A percentile compares a stretch with the other conserved stretches of the same genome.
These are phyloP conservation scores for Tenrec ecaudatus DNA, from an alignment of 2,113 vertebrate genomes.

Conservation along the genomic window DNA sequence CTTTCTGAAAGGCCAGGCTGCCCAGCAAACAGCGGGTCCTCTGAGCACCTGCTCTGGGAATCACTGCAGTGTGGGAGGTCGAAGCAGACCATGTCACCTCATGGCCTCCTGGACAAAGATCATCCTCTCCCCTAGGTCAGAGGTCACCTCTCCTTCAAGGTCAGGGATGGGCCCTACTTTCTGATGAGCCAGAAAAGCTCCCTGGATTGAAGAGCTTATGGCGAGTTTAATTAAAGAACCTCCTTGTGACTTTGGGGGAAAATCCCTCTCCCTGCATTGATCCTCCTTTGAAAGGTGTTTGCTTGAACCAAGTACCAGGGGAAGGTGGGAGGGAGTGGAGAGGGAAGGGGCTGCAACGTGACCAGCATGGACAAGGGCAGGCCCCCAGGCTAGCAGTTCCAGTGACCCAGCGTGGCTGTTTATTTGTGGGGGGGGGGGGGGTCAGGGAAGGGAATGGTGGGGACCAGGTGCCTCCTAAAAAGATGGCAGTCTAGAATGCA, in stretches of 20 bases:
- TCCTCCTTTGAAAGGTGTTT: slow-evolving; percentile 60
- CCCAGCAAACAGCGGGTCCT: background rate
- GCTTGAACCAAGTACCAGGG: background rate
- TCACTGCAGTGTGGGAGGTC: background rate
- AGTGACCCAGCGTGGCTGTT: background rate
- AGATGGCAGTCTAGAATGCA: background rate
- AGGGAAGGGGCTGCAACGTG: background rate
- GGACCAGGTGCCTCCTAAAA: background rate
- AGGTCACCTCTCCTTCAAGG: background rate
- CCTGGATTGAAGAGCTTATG: slow-evolving; percentile 68
- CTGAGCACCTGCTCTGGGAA: background rate
- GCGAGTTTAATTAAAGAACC: slow-evolving; percentile 67
- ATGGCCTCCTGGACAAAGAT: background rate
- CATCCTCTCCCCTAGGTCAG: background rate
- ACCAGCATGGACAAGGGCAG: background rate
- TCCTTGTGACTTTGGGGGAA: background rate
- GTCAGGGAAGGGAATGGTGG: background rate
- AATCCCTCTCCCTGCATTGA: slow-evolving; percentile 31
- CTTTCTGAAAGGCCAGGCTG: background rate
- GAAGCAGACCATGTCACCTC: background rate
- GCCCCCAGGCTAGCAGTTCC: rapidly evolving
- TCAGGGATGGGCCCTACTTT: slow-evolving; percentile 8
- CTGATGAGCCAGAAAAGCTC: slow-evolving; percentile 41
- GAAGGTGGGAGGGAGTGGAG: background rate
- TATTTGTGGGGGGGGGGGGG: rapidly evolving